Evolutionary conservation across 2,888 invertebrate species (phyloP).

Genomic region (Carcina quercana): DNA sequence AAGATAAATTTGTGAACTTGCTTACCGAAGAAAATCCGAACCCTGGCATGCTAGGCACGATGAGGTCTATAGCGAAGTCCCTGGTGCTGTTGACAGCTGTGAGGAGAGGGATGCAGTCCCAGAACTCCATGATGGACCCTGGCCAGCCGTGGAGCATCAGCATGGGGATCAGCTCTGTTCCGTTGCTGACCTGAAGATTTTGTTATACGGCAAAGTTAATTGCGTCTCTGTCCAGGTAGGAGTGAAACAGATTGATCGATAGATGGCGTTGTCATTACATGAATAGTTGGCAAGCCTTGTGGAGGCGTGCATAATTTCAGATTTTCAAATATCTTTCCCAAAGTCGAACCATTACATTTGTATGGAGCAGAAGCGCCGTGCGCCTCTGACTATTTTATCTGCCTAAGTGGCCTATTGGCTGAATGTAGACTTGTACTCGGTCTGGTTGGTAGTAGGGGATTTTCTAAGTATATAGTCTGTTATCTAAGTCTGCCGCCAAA

Average conservation of each 20-base stretch:
- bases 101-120: slow-evolving; percentile 78
- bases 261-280: not conserved
- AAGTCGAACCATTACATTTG: too few species aligned
- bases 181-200: slow-evolving; percentile 34
- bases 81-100: slow-evolving; percentile 54
- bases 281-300: not conserved
- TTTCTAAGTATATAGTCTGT: too few species aligned
- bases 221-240: not conserved
- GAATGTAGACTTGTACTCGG: too few species aligned
- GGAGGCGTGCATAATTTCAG: not conserved
- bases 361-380: too few species aligned
- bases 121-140: slow-evolving; percentile 85
- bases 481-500: too few species aligned
- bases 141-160: slow-evolving; percentile 90
- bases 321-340: too few species aligned
- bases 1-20: slow-evolving; percentile 20
- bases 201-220: too few species aligned
- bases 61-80: slow-evolving; percentile 76
- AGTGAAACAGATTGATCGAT: not conserved
- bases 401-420: too few species aligned
- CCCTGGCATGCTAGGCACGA: slow-evolving; percentile 73
- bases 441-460: too few species aligned
- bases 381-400: too few species aligned
- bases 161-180: slow-evolving; percentile 74
- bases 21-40: slow-evolving; percentile 60